Evolutionary conservation across 2,797 vertebrate genomes (phyloP).

Genomic region (Eulemur albifrons): DNA sequence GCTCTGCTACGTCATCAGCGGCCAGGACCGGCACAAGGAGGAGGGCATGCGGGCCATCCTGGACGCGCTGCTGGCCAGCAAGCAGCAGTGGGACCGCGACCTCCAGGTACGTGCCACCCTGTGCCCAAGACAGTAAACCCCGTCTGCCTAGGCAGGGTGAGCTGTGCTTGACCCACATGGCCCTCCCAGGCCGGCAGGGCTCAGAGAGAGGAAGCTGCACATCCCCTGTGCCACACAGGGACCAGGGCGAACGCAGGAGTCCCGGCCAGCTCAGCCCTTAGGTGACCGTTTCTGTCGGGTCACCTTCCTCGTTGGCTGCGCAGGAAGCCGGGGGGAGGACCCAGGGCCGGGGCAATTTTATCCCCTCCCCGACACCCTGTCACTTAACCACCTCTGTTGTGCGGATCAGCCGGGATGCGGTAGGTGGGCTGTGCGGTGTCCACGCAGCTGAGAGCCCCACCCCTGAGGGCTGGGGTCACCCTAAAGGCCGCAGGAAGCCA

Average conservation of each 20-base stretch:
- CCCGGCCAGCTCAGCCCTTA: not conserved
- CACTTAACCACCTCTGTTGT: not conserved
- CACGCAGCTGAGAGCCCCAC: not conserved
- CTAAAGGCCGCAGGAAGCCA: not conserved
- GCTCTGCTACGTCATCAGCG: conserved; percentile 93
- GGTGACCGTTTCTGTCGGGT: not conserved
- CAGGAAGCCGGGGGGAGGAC: not conserved
- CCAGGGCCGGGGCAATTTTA: no score
- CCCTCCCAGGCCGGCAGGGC: not conserved
- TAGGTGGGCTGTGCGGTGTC: rapidly evolving
- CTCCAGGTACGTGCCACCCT: conserved; percentile 82
- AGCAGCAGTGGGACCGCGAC: conserved; percentile 88
- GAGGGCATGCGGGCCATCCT: conserved; percentile 88
- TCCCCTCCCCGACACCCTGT: not conserved
- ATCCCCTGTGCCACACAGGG: not conserved
- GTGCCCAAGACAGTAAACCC: not conserved
- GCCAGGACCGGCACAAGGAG: conserved; percentile 90
- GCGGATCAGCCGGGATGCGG: no score
- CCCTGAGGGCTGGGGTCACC: not conserved
- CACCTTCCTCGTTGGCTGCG: not conserved
- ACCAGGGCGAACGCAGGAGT: not conserved
- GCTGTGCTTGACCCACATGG: not conserved
- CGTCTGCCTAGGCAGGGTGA: no score
- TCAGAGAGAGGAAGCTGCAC: not conserved
- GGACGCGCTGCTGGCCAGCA: conserved; percentile 90